A percentile compares a stretch with the other conserved stretches of the same genome.
Conservation (phyloP, 2,113 vertebrate species). For the Orientallactaga bullata region DNA sequence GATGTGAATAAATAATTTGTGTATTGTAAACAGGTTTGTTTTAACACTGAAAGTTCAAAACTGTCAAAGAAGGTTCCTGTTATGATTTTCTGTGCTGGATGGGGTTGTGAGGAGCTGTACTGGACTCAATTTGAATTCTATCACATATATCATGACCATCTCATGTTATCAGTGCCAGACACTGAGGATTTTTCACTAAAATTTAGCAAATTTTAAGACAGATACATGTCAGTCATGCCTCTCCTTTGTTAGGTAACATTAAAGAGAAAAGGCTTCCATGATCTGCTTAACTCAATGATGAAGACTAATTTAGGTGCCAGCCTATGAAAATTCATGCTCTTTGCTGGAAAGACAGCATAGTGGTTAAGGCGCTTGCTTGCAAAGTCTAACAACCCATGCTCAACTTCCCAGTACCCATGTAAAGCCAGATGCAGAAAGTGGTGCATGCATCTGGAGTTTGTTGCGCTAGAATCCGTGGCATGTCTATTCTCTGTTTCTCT, state of each 20-base stretch:
- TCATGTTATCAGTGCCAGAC: neutral
- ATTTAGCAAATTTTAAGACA: neutral
- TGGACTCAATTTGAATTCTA: neutral
- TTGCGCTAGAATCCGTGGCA: too few relatives aligned
- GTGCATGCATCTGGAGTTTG: too few relatives aligned
- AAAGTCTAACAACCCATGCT: too few relatives aligned
- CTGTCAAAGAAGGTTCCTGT: neutral
- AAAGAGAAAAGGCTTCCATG: neutral
- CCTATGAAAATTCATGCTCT: neutral
- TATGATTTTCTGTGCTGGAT: neutral
- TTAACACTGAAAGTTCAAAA: slow-evolving; percentile 2
- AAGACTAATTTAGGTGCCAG: neutral
- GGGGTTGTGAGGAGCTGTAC: neutral
- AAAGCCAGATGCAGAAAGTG: too few relatives aligned
- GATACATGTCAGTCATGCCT: neutral
- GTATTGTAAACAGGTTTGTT: neutral
- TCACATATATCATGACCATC: neutral
- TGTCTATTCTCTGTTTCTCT: too few relatives aligned
- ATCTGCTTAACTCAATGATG: neutral
- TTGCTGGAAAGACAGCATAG: neutral
- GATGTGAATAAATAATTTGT: neutral
- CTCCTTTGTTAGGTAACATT: neutral
- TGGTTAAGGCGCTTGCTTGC: too few relatives aligned
- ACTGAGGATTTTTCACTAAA: neutral
- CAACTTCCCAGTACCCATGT: too few relatives aligned